Evolutionary conservation across 2,888 invertebrate species (phyloP).

Genomic region (Boloria euphrosyne): DNA sequence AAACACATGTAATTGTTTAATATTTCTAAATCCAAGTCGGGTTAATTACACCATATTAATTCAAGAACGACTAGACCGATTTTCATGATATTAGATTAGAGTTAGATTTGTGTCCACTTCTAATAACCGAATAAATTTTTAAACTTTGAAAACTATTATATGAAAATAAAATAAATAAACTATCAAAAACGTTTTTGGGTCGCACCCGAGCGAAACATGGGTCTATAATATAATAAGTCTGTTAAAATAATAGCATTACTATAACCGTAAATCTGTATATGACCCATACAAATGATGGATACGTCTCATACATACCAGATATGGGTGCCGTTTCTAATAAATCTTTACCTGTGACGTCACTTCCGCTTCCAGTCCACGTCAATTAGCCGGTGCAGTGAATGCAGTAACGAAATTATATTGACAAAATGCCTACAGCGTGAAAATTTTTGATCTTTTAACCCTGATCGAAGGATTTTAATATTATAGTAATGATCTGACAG

Average conservation of each 20-base stretch:
- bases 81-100: too few relatives aligned
- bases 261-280: slow-evolving; percentile 15
- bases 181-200: too few relatives aligned
- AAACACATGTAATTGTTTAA: too few relatives aligned
- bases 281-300: slow-evolving; percentile 20
- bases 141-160: too few relatives aligned
- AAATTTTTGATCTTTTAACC: slow-evolving; percentile 1
- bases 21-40: too few relatives aligned
- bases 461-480: neutral
- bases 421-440: slow-evolving; percentile 30
- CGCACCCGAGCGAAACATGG: neutral
- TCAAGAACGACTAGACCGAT: too few relatives aligned
- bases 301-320: slow-evolving; percentile 20
- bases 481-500: too few relatives aligned
- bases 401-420: slow-evolving; percentile 64
- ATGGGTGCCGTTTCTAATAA: slow-evolving; percentile 35
- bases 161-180: too few relatives aligned
- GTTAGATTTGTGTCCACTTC: too few relatives aligned
- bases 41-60: too few relatives aligned
- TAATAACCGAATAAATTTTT: too few relatives aligned
- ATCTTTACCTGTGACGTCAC: slow-evolving; percentile 44
- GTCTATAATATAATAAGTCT: neutral
- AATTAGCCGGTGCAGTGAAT: slow-evolving; percentile 58
- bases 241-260: neutral
- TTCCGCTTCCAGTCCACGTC: slow-evolving; percentile 53